Percentiles rank a stretch among this genome's conserved stretches.
These are phyloP conservation scores for Aphidoletes aphidimyza DNA, from an alignment of 2,888 invertebrate genomes.

Conservation along the genomic window DNA sequence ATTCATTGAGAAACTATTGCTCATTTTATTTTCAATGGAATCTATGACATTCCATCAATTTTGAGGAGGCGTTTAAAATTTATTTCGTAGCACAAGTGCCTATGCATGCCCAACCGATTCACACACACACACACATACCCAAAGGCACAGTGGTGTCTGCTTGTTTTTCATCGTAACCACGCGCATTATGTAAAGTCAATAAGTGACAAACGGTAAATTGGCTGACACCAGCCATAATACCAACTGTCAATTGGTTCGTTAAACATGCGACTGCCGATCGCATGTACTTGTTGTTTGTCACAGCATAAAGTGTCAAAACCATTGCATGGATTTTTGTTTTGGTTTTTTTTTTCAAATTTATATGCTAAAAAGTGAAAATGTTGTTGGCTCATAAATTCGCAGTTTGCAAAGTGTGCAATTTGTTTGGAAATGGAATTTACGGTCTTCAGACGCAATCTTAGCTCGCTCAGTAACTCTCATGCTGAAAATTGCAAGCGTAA, in stretches of 20 bases:
- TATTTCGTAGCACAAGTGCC: neutral
- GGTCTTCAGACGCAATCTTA: conserved; percentile 45
- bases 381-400: neutral
- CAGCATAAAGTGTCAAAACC: neutral
- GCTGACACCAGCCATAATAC: neutral
- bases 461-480: neutral
- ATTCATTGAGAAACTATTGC: neutral
- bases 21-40: neutral
- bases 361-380: conserved; percentile 34
- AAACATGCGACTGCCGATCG: conserved; percentile 29
- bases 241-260: neutral
- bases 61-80: conserved; percentile 17
- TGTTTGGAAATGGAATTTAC: conserved; percentile 9
- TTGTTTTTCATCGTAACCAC: neutral
- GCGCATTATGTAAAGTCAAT: conserved; percentile 47
- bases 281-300: conserved; percentile 8
- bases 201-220: conserved; percentile 37
- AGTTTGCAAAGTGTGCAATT: conserved; percentile 45
- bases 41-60: neutral
- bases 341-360: neutral
- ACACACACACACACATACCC: neutral
- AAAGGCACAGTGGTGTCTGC: neutral
- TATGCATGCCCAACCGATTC: neutral
- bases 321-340: too few relatives aligned
- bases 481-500: too few relatives aligned